Evolutionary conservation across 2,888 invertebrate species (phyloP).

Genomic region (Metacarcinus magister): DNA sequence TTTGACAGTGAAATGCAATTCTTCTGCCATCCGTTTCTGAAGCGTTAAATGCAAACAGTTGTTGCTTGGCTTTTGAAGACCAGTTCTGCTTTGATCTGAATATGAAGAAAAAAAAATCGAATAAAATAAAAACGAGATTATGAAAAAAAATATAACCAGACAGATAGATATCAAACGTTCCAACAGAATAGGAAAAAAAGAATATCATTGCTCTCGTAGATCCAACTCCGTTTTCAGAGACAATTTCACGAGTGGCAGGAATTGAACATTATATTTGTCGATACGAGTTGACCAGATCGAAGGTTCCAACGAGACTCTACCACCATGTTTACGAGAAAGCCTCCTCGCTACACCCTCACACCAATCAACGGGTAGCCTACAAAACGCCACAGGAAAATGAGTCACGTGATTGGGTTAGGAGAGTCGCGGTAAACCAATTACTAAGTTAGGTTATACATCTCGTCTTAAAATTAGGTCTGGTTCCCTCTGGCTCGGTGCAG

Average conservation of each 20-base stretch:
- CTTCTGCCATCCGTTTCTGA: not conserved
- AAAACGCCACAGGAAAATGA: not conserved
- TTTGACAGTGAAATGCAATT: not conserved
- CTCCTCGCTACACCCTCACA: not conserved
- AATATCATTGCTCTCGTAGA: not conserved
- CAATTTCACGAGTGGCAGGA: not conserved
- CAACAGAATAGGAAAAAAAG: not conserved
- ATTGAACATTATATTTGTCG: not conserved
- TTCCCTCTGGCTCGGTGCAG: not conserved
- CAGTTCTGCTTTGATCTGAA: not conserved
- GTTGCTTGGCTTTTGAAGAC: not conserved
- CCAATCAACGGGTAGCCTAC: not conserved
- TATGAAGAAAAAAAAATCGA: not conserved
- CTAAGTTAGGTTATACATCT: not conserved
- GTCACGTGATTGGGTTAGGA: conserved; percentile 14
- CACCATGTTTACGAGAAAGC: not conserved
- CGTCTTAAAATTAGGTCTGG: not conserved
- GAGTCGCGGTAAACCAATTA: not conserved
- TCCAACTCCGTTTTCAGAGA: not conserved
- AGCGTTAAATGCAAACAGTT: not conserved
- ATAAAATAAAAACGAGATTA: too few relatives aligned
- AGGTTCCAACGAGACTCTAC: not conserved
- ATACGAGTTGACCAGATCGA: not conserved
- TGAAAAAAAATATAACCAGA: not conserved
- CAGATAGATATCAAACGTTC: not conserved